phyloP scores from a whole-genome alignment of 2,797 vertebrate species.

The Mormyrops boulengeri region DNA sequence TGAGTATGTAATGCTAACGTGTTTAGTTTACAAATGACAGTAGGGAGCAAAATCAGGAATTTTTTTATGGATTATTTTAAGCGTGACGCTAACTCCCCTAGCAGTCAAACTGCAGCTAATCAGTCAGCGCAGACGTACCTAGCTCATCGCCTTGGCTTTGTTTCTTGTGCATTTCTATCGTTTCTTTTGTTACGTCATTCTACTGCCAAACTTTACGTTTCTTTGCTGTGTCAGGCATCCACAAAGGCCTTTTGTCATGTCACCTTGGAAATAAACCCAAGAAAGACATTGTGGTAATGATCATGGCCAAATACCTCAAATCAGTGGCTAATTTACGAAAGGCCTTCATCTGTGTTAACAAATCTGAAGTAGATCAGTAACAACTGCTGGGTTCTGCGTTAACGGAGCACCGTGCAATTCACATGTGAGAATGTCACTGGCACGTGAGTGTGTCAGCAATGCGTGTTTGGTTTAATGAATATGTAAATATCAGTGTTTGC shows the following conservation, averaged over 20 bases:
- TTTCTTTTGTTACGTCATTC: neutral
- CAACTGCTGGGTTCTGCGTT: neutral
- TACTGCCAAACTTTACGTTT: neutral
- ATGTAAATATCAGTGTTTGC: neutral
- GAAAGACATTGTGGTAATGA: neutral
- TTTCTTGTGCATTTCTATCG: neutral
- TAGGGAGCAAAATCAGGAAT: neutral
- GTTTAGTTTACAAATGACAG: neutral
- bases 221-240: neutral
- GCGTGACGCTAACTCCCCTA: neutral
- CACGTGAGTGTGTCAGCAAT: neutral
- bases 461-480: neutral
- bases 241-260: neutral
- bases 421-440: neutral
- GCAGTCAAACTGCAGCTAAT: slow-evolving; percentile 3
- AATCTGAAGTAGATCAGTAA: neutral
- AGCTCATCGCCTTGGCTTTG: neutral
- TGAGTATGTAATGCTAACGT: neutral
- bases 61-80: neutral
- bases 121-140: slow-evolving; percentile 16
- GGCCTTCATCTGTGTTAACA: neutral
- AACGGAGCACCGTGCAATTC: neutral
- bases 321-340: neutral
- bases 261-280: neutral
- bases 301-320: neutral